Percentiles rank a stretch among this genome's conserved stretches.
Evolutionary conservation across 2,888 invertebrate genomes (phyloP).

Genomic region (Stenodera caucasica): DNA sequence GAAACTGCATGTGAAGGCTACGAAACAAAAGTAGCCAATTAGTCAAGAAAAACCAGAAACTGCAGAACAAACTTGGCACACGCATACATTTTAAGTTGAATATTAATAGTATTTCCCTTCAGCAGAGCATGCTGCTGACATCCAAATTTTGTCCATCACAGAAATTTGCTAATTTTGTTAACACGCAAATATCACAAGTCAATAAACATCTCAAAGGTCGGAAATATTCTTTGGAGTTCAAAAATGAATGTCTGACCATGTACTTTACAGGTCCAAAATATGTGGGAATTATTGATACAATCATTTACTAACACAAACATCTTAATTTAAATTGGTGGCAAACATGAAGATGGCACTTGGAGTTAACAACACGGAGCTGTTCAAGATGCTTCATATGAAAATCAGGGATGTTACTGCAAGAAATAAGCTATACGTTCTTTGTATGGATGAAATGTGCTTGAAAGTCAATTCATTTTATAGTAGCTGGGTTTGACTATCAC

Average conservation of each 20-base stretch:
- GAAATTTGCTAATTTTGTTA: constrained; percentile 16
- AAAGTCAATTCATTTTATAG: too few relatives aligned
- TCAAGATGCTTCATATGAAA: constrained; percentile 17
- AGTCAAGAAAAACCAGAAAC: constrained; percentile 5
- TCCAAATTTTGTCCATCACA: constrained; percentile 18
- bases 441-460: too few relatives aligned
- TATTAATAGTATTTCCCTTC: not conserved
- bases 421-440: constrained; percentile 9
- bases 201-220: constrained; percentile 16
- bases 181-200: constrained; percentile 14
- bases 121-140: constrained; percentile 14
- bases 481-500: too few relatives aligned
- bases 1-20: constrained; percentile 2
- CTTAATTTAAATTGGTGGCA: constrained; percentile 8
- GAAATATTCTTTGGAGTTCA: constrained; percentile 16
- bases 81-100: not conserved
- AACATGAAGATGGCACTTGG: constrained; percentile 10
- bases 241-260: constrained; percentile 16
- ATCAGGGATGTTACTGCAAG: constrained; percentile 6
- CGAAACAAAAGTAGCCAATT: constrained; percentile 8
- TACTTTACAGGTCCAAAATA: constrained; percentile 19
- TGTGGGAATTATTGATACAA: too few relatives aligned
- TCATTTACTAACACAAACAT: constrained; percentile 15
- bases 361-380: constrained; percentile 14
- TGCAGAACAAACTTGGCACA: not conserved